A percentile compares a stretch with the other conserved stretches of the same genome.
These are phyloP conservation scores for Xenus cinereus DNA, from an alignment of 2,113 vertebrate genomes.

Conservation along the genomic window DNA sequence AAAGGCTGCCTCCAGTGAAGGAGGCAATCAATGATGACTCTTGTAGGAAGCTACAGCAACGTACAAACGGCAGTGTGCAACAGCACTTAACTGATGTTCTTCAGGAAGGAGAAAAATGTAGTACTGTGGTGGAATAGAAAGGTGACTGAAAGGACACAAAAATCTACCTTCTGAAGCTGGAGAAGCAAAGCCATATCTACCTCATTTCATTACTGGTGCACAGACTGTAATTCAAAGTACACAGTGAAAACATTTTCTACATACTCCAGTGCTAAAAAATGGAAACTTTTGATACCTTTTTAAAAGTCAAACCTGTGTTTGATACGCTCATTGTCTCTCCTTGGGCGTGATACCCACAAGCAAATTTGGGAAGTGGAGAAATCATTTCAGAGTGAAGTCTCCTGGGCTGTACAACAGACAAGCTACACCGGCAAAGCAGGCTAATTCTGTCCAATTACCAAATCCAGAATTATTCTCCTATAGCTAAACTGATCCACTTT, in stretches of 20 bases:
- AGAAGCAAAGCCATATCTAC: not conserved
- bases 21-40: not conserved
- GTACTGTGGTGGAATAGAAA: not conserved
- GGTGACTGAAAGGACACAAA: not conserved
- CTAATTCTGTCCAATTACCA: rapidly evolving
- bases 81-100: not conserved
- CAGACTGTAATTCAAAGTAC: not conserved
- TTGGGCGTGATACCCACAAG: not conserved
- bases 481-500: not conserved
- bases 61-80: not conserved
- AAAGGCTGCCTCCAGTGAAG: not conserved
- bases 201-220: not conserved
- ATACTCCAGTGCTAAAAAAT: not conserved
- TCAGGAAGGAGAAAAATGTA: not conserved
- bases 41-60: not conserved
- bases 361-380: not conserved
- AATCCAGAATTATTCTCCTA: not conserved
- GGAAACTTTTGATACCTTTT: not conserved
- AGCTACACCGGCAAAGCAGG: rapidly evolving
- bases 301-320: not conserved
- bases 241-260: not conserved
- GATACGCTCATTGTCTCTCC: not conserved
- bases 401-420: not conserved
- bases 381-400: not conserved
- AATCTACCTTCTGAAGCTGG: not conserved